These are phyloP conservation scores for Abrostola triplasia DNA, from an alignment of 2,888 invertebrate species.

Conservation along the genomic window DNA sequence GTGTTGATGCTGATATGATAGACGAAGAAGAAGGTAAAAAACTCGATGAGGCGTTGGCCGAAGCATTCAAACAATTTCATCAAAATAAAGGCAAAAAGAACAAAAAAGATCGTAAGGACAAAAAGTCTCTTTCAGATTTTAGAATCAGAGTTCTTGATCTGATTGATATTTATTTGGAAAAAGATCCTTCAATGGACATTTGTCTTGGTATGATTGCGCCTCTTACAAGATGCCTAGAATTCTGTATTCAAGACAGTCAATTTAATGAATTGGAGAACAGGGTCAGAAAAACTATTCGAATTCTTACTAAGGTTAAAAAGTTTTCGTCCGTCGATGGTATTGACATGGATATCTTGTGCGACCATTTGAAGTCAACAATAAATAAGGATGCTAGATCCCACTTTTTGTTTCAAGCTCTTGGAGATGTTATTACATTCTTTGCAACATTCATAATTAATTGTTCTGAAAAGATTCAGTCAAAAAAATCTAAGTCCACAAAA, in stretches of 20 bases:
- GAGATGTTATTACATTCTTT: constrained; percentile 89
- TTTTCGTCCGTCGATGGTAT: constrained; percentile 88
- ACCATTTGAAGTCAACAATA: constrained; percentile 88
- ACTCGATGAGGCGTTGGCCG: constrained; percentile 91
- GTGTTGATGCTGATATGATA: constrained; percentile 92
- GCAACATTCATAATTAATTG: constrained; percentile 90
- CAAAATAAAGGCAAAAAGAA: constrained; percentile 85
- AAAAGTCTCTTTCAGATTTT: constrained; percentile 91
- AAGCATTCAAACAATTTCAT: constrained; percentile 91
- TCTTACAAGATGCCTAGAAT: constrained; percentile 90
- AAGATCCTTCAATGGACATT: constrained; percentile 90
- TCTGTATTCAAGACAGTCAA: constrained; percentile 91
- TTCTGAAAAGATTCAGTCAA: constrained; percentile 84
- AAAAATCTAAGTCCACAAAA: constrained; percentile 68
- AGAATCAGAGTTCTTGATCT: constrained; percentile 92
- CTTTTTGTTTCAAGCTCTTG: constrained; percentile 90
- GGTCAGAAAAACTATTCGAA: constrained; percentile 89
- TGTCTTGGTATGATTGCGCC: constrained; percentile 91
- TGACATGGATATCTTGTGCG: constrained; percentile 84
- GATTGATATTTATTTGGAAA: constrained; percentile 92
- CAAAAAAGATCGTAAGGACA: constrained; percentile 89
- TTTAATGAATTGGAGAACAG: constrained; percentile 90
- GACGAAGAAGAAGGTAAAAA: constrained; percentile 92
- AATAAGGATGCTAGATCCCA: constrained; percentile 90
- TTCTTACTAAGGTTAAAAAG: constrained; percentile 88